Base-by-base conservation (phyloP, 1,140 invertebrate species). In the Cydia pomonella region DNA sequence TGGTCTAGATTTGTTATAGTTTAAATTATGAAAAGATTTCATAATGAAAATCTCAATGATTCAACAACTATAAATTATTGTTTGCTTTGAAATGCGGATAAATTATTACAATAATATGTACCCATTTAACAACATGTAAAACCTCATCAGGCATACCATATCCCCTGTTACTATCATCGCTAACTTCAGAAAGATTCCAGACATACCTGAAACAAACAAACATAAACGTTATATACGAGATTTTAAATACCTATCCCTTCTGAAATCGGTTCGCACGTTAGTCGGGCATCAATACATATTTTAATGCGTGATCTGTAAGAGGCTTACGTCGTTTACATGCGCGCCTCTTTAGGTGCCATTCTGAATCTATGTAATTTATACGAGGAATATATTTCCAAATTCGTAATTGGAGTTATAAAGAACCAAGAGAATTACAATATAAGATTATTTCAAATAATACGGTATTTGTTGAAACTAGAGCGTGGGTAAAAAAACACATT, bases 161-260 rank as follows among this genome's bases (percentile, higher is more conserved):
- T 50, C 16, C 64, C 10, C 64, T n/a, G 64, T 1, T n/a, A 69
- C 1, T 59, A 59, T 23, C 53, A n/a, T 59, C 21, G 53, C 5
- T 21, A 21, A 59, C 53, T 59, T 9, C 21, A 59, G 21, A 33
- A 41, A 18, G 6, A 38, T 41, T 33, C 29, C n/a, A 33, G 16
- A n/a, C 64, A 38, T 69, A 69, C 64, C 64, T 69, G 64, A 69
- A 69, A 69, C 64, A 69, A 33, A 29, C n/a, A 63, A 69, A 69
- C 33, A 69, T 18, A 18, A 69, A 59, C 21, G 21, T 59, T 59
- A 59, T 4, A 6, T 10, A 59, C 18, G n/a, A 18, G 1, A 3
- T 50, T 50, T 59, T 23, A 59, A 59, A 23, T 59, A 23, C n/a
- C n/a, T 59, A 59, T 59, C 2, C 10, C 21, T 59, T 33, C 33